Percentiles rank a stretch among this genome's conserved stretches.
Conservation (phyloP, 2,888 invertebrate genomes). For the Gymnocheta viridis region DNA sequence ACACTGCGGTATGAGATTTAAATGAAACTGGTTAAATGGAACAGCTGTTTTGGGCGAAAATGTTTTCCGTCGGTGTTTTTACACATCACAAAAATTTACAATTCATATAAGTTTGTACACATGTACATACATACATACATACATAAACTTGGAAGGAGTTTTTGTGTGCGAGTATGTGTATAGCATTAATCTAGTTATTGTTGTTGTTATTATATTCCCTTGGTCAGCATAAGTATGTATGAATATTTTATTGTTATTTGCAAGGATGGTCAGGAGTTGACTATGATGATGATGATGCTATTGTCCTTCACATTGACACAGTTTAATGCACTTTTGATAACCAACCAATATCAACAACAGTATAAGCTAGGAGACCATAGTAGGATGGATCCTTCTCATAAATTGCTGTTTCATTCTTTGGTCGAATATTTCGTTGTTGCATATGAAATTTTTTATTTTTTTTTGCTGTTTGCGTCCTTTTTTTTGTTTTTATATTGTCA, state of each 20-base stretch:
- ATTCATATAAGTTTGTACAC: neutral
- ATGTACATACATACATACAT: neutral
- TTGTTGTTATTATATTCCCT: slow-evolving; percentile 29
- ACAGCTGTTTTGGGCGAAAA: slow-evolving; percentile 45
- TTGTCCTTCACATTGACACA: slow-evolving; percentile 69
- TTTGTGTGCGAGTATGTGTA: neutral
- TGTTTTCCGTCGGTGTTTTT: slow-evolving; percentile 51
- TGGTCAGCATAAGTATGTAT: slow-evolving; percentile 11
- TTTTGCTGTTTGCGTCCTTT: neutral
- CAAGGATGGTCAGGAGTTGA: slow-evolving; percentile 29
- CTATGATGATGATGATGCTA: slow-evolving; percentile 48
- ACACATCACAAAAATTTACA: neutral
- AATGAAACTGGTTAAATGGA: slow-evolving; percentile 35
- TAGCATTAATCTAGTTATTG: slow-evolving; percentile 31
- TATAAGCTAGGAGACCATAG: neutral
- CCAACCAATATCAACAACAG: slow-evolving; percentile 22
- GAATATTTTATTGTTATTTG: neutral
- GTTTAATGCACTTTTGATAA: slow-evolving; percentile 64
- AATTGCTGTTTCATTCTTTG: slow-evolving; percentile 19
- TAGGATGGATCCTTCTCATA: slow-evolving; percentile 17
- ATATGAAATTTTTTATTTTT: slow-evolving; percentile 29
- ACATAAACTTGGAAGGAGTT: neutral
- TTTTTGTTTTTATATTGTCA: slow-evolving; percentile 10
- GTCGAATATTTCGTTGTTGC: slow-evolving; percentile 13
- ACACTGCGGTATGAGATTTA: slow-evolving; percentile 44